These are phyloP conservation scores for Leptobrachium ailaonicum DNA, from an alignment of 2,113 vertebrate species.

Conservation along the genomic window DNA sequence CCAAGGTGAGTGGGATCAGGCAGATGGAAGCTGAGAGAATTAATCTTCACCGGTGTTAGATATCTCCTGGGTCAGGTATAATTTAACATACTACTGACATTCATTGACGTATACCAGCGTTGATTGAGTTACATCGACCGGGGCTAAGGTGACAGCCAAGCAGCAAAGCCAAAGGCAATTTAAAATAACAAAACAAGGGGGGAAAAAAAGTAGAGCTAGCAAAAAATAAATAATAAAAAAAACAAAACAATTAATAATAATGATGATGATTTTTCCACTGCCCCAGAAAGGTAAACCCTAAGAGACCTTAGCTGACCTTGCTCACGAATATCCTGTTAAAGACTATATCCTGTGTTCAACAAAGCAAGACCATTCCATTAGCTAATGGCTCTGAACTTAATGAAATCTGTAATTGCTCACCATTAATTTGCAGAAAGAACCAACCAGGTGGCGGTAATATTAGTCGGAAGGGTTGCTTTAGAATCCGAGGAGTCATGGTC, in stretches of 20 bases:
- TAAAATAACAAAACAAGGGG: not conserved
- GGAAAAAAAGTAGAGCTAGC: constrained; percentile 4
- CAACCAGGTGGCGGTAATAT: no score
- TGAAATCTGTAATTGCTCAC: constrained; percentile 7
- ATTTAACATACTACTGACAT: constrained; percentile 41
- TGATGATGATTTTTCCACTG: constrained; percentile 44
- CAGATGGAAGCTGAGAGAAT: constrained; percentile 41
- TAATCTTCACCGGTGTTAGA: constrained; percentile 47
- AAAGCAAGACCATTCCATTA: constrained; percentile 41
- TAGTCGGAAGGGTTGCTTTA: no score
- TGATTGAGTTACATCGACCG: constrained; percentile 42
- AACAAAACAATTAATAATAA: constrained; percentile 28
- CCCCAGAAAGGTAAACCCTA: constrained; percentile 35
- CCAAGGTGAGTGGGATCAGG: constrained; percentile 43
- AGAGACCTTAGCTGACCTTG: constrained; percentile 33
- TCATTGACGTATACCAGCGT: constrained; percentile 26
- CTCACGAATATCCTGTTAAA: constrained; percentile 18
- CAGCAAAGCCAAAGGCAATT: constrained; percentile 28
- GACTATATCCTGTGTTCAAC: constrained; percentile 42
- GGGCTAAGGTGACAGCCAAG: constrained; percentile 43
- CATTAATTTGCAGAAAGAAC: not conserved
- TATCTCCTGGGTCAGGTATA: constrained; percentile 41
- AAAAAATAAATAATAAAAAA: constrained; percentile 13
- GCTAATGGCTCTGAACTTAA: constrained; percentile 42
- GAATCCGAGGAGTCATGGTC: no score